Base-by-base conservation (phyloP, 2,888 invertebrate species). In the Cerceris ruficornis region DNA sequence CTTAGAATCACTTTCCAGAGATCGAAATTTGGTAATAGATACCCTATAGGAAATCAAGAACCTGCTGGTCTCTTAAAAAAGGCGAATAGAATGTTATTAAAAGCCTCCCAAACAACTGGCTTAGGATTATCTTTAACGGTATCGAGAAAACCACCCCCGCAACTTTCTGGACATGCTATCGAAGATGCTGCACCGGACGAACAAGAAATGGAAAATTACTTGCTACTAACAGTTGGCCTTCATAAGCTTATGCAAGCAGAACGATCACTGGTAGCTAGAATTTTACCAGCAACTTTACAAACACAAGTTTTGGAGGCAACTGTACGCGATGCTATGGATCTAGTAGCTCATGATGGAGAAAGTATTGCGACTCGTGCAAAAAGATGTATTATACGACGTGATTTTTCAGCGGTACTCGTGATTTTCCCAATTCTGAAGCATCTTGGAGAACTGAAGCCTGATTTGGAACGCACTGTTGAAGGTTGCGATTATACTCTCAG, bases 181-280 rank as follows among this genome's bases (percentile, higher is more conserved):
- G 92, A 92, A 42, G 92, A 92, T 58, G 90, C 91, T 15, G 92
- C 92, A 5, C 92, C 92, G 0, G 96, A 95, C 69, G 97, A 97
- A 90, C 95, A 96, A 88, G 97, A 97, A 92, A 95, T 97, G 93
- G 96, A 97, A 88, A 95, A 96, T 90, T 97, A 97, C 92, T 93
- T 98, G 77, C 95, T 97, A 57, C 94, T 97, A 87, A 95, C 98
- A 6, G 95, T 97, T 46, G 97, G 96, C 0, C 93, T 98, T 75
- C 96, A 97, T 78, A 95, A 97, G 72, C 93, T 98, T 15, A 97
- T 98, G 94, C 96, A 98, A 86, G 96, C 96, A 92, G 98, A 99
- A 92, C 95, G 97, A 81, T 94, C 95, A 62, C 92, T 97, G 46
- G 96, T 98, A 94, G 95, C 96, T 64, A 97, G 96, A 46, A 96